Evolutionary conservation across 2,113 vertebrate genomes (phyloP), one percentile per base, ranked within the genome.

Genomic region (Candoia aspera): DNA sequence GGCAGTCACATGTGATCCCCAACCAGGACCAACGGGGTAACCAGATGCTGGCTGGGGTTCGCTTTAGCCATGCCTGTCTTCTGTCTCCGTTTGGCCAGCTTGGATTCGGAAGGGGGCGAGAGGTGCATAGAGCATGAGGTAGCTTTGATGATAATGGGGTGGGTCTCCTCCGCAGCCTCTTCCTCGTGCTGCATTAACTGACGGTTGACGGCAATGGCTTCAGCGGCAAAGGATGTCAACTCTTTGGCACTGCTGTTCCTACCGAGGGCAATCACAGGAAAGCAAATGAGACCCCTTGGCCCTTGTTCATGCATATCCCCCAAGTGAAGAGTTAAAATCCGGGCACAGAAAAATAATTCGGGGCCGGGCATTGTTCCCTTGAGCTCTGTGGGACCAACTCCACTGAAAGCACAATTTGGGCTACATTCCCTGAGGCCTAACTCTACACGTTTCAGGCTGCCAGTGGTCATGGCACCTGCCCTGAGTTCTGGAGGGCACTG

Each of bases 181-280:
- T 98, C 98, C 95, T 98, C 99, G 0, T 97, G 98, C 96, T 98
- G 98, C 0, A 98, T 98, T 96, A 99, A 98, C 98, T 99, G 99
- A 90, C 99, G 97, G 97, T 99, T 99, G 96, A 99, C 97, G 15
- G 99, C 99, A 24, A 99, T 98, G 93, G 99, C 99, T 96, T 99
- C 98, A 0, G 98, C 99, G 0, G 99, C 98, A 1, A 99, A 99
- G 94, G 98, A 98, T 0, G 99, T 99, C 96, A 99, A 98, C 97
- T 99, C 99, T 98, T 99, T 99, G 97, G 99, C 98, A 97, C 98
- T 98, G 98, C 98, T 99, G 98, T 98, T 99, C 97, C 99, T 99
- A 95, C 0, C 42, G 49, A 59, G 3, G 12, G 0, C 4, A 15
- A 37, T 60, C 46, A 19, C 3, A 24, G 1, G 29, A 6, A 49